phyloP scores from a whole-genome alignment of 1,140 invertebrate species.

The Probaryconus sp. region DNA sequence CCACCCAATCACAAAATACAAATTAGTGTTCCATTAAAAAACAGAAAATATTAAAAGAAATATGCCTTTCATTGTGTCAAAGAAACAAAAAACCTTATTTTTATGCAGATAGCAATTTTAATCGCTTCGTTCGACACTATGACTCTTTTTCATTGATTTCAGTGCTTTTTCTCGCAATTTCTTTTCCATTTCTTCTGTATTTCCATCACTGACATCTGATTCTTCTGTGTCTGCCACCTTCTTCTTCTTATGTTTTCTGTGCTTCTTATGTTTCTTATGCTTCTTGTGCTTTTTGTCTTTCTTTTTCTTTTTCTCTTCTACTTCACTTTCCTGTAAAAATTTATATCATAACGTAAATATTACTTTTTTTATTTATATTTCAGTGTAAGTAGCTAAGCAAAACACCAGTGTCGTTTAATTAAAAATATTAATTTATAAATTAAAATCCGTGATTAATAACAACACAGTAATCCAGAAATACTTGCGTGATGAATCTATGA shows the following conservation, averaged over 20 bases:
- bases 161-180: slow-evolving; percentile 92
- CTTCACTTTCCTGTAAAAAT: slow-evolving; percentile 81
- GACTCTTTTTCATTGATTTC: slow-evolving; percentile 83
- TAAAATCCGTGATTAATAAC: too few relatives aligned
- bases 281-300: slow-evolving; percentile 85
- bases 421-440: too few relatives aligned
- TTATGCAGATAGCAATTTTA: slow-evolving; percentile 50
- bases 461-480: slow-evolving; percentile 1
- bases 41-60: neutral
- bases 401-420: neutral
- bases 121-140: slow-evolving; percentile 76
- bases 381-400: neutral
- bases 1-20: too few relatives aligned
- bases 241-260: slow-evolving; percentile 84
- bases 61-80: neutral
- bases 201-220: slow-evolving; percentile 81
- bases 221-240: slow-evolving; percentile 81
- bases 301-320: slow-evolving; percentile 84
- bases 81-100: neutral
- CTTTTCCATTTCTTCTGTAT: slow-evolving; percentile 90
- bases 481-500: slow-evolving; percentile 30
- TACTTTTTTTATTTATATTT: slow-evolving; percentile 6
- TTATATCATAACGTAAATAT: too few relatives aligned
- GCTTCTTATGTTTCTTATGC: slow-evolving; percentile 85
- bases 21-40: neutral